Percentiles rank a stretch among this genome's conserved stretches.
Evolutionary conservation across 2,113 vertebrate genomes (phyloP).

Genomic region (Sinocyclocheilus grahami): DNA sequence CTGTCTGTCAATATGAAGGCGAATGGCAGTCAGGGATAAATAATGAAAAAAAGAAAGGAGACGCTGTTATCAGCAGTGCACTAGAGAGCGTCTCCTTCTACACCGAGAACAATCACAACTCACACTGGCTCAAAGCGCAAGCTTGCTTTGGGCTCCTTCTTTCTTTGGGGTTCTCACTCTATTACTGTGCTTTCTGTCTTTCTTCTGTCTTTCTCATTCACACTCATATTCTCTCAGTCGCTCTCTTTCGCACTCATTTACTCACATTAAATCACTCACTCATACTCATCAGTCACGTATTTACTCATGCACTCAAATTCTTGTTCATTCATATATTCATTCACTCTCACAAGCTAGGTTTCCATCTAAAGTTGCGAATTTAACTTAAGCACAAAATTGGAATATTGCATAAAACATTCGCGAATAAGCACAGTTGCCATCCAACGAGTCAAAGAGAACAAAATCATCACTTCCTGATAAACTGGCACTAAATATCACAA

Average conservation of each 20-base stretch:
- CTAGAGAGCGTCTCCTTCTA: constrained; percentile 21
- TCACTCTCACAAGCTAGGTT: neutral
- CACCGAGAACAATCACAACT: constrained; percentile 27
- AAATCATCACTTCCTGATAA: no score
- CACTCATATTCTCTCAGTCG: no score
- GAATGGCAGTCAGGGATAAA: constrained; percentile 43
- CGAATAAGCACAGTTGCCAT: no score
- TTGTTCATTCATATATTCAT: neutral
- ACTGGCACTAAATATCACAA: no score
- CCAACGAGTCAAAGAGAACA: no score
- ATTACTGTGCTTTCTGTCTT: constrained; percentile 7
- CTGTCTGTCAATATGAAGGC: constrained; percentile 39
- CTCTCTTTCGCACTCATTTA: neutral
- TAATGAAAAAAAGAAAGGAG: constrained; percentile 24
- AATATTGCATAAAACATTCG: no score
- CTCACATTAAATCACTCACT: neutral
- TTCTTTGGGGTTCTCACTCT: neutral
- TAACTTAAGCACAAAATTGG: no score
- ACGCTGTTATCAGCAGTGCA: constrained; percentile 39
- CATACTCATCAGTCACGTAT: neutral
- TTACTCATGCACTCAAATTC: neutral
- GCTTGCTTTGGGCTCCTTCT: neutral
- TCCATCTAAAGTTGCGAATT: no score
- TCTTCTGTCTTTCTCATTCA: neutral
- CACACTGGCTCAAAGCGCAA: constrained; percentile 9